Evolutionary conservation across 2,888 invertebrate species (phyloP), one percentile per base, ranked within the genome.

Genomic region (Danaus chrysippus): DNA sequence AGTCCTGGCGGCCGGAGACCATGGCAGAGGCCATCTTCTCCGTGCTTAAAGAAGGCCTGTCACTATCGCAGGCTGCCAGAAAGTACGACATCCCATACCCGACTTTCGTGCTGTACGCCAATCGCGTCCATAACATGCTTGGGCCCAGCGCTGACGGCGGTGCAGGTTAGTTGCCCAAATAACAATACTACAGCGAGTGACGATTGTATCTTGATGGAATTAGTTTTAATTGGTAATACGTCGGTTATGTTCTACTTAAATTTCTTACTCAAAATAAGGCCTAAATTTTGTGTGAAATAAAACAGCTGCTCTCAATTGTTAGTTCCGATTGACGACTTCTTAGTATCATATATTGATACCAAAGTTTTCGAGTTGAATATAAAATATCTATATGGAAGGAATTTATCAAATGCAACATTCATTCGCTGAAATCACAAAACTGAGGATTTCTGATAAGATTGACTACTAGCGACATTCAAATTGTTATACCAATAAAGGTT

Each of bases 11-110:
- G 58, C 97, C 97, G 3, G 97, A 97, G 84, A 97, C 97, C 64
- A 97, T 97, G 97, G 97, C 97, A 44, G 97, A 97, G 82, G 97
- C 97, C 69, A 97, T 97, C 75, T 96, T 97, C 89, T 96, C 96
- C 76, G 97, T 97, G 63, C 92, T 97, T 70, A 97, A 97, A 83
- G 97, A 97, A 82, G 97, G 97, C 15, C 92, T 97, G 64, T 96
- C 96, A 5, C 89, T 97, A 64, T 97, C 96, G 42, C 97, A 97
- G 82, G 97, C 97, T 0, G 97, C 97, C 17, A 93, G 97, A 75
- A 97, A 97, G 87, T 97, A 96, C 91, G 97, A 97, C 92, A 97
- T 97, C 83, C 97, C 97, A 59, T 97, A 97, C 87, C 97, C 97
- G 70, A 97, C 97, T 10, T 97, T 97, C 86, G 97, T 97, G 69